phyloP scores from a whole-genome alignment of 2,797 vertebrate species.

The Channa striata region DNA sequence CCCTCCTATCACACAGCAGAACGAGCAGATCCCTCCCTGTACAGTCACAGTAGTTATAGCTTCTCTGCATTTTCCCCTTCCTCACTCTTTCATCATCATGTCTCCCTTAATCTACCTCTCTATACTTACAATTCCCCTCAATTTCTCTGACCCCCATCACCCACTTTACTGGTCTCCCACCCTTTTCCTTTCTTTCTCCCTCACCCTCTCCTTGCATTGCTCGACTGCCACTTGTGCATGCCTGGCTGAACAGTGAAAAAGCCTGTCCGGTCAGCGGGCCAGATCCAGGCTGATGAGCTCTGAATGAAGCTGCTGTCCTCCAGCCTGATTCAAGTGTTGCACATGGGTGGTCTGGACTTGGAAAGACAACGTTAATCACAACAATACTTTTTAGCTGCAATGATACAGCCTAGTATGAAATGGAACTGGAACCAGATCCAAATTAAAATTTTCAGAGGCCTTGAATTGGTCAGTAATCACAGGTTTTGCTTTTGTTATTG shows the following conservation, averaged over 20 bases:
- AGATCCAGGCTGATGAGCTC: slow-evolving; percentile 61
- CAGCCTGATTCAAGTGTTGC: slow-evolving; percentile 44
- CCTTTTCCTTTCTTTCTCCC: slow-evolving; percentile 9
- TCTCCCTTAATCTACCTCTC: background rate
- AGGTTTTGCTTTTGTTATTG: background rate
- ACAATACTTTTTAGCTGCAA: background rate
- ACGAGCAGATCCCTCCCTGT: slow-evolving; percentile 31
- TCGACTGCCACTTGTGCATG: slow-evolving; percentile 30
- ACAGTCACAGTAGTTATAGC: slow-evolving; percentile 32
- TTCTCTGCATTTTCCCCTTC: slow-evolving; percentile 21
- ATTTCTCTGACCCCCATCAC: background rate
- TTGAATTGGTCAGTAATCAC: no score
- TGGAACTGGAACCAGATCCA: background rate
- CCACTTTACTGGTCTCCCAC: slow-evolving; percentile 14
- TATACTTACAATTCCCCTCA: slow-evolving; percentile 1
- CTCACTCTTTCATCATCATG: slow-evolving; percentile 18
- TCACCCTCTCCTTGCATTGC: slow-evolving; percentile 18
- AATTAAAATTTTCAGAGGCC: background rate
- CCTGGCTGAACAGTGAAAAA: slow-evolving; percentile 75
- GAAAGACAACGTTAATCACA: slow-evolving; percentile 24
- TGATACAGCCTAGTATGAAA: background rate
- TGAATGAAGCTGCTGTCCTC: slow-evolving; percentile 56
- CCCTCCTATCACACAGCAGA: slow-evolving; percentile 34
- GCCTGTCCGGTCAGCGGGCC: slow-evolving; percentile 54
- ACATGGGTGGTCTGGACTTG: slow-evolving; percentile 55